These are phyloP conservation scores for Trachelus stipa DNA, from an alignment of 2,888 invertebrate species.

Conservation along the genomic window DNA sequence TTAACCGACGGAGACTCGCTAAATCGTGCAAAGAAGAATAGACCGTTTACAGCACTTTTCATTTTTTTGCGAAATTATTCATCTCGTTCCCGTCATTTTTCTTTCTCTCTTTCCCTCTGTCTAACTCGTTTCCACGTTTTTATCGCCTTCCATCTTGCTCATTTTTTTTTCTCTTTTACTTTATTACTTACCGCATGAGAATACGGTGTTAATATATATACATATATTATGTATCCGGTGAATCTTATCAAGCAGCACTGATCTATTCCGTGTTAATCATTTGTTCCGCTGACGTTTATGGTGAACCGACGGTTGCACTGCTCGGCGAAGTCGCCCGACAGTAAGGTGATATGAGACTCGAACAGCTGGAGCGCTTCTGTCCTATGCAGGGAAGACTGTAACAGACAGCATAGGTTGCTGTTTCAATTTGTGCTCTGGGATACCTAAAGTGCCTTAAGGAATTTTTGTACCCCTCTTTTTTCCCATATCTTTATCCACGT, in stretches of 20 bases:
- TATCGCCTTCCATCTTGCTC: background rate
- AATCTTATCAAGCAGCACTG: background rate
- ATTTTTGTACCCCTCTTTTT: background rate
- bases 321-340: background rate
- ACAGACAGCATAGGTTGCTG: background rate
- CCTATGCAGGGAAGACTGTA: background rate
- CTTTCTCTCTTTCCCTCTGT: background rate
- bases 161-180: background rate
- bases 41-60: background rate
- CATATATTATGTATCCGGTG: too few relatives aligned
- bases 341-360: background rate
- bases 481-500: background rate
- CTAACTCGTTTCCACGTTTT: background rate
- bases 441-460: background rate
- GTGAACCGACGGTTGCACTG: background rate
- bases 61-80: background rate
- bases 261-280: background rate
- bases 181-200: background rate
- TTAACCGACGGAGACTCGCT: background rate
- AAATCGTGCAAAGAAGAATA: background rate
- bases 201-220: background rate
- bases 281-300: background rate
- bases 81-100: background rate
- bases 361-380: background rate
- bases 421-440: background rate